Conservation (phyloP, 1,140 invertebrate species). For the Meloidogyne floridensis region DNA sequence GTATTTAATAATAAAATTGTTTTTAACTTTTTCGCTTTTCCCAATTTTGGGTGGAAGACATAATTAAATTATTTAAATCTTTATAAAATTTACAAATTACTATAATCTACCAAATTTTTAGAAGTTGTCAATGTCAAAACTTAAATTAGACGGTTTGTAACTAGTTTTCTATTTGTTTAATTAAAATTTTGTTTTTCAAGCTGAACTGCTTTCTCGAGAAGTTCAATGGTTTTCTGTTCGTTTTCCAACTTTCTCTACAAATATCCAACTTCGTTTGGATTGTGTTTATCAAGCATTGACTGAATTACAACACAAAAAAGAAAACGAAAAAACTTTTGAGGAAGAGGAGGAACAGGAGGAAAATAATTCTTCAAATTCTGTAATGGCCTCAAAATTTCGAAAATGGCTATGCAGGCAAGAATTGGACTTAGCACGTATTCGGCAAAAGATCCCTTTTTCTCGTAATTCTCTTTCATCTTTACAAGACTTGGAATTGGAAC, state of each 20-base stretch:
- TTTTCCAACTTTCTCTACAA: neutral
- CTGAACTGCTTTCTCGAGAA: neutral
- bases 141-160: neutral
- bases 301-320: neutral
- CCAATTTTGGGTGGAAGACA: no score
- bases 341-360: neutral
- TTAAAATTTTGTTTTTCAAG: neutral
- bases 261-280: neutral
- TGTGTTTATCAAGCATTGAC: neutral
- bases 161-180: neutral
- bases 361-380: neutral
- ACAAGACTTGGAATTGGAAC: slow-evolving; percentile 17
- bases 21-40: no score
- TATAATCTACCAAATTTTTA: no score
- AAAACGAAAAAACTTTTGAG: neutral
- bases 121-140: neutral
- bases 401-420: slow-evolving; percentile 42
- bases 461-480: slow-evolving; percentile 4
- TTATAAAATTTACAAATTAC: no score
- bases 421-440: slow-evolving; percentile 25
- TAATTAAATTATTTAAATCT: no score
- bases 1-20: no score
- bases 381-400: slow-evolving; percentile 25
- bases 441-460: slow-evolving; percentile 27
- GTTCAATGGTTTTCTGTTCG: neutral